These are phyloP conservation scores for Pogonocichla stellata DNA, from an alignment of 2,113 vertebrate genomes.

Conservation along the genomic window DNA sequence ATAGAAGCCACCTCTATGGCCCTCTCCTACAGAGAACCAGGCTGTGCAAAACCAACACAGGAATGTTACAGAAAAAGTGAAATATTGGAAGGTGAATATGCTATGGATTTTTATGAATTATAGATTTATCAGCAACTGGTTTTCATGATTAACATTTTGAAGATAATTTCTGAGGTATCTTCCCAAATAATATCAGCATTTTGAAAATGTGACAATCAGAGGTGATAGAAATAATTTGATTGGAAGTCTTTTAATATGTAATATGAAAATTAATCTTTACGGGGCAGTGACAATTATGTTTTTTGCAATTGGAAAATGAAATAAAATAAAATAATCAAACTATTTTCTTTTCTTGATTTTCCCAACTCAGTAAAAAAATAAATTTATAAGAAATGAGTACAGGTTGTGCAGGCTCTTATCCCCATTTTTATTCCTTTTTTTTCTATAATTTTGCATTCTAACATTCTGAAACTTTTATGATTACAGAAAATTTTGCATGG, in stretches of 20 bases:
- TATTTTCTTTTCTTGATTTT: background rate
- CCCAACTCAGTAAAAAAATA: background rate
- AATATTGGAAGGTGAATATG: background rate
- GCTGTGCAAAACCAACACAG: background rate
- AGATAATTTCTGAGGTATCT: background rate
- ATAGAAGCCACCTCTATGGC: background rate
- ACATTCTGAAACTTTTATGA: background rate
- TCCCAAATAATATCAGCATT: background rate
- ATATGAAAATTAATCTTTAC: background rate
- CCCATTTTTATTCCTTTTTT: background rate
- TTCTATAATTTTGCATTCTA: background rate
- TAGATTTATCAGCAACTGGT: background rate
- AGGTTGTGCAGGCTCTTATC: background rate
- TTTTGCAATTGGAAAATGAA: background rate
- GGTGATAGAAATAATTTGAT: background rate
- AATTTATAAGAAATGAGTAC: background rate
- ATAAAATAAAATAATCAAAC: too few species aligned
- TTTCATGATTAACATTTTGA: background rate
- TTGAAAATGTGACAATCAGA: background rate
- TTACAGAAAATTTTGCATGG: background rate
- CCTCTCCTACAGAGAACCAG: rapidly evolving
- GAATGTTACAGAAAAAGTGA: background rate
- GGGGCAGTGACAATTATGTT: rapidly evolving
- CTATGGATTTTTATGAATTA: background rate
- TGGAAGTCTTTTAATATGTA: background rate